Base-by-base conservation (phyloP, 2,888 invertebrate genomes). In the Thereva unica region DNA sequence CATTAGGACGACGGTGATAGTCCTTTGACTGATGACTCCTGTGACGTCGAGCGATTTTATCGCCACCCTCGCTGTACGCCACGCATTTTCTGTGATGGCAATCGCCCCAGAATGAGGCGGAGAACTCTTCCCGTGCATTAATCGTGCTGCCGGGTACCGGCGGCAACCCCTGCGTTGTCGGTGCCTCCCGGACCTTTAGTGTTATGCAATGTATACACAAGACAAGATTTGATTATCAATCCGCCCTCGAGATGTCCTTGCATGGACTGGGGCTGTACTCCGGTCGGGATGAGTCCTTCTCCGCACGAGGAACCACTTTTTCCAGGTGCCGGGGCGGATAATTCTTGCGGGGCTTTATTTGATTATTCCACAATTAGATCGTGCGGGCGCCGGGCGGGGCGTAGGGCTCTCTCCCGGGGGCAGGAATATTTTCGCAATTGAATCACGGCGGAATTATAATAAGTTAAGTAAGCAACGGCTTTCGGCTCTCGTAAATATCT, bases 321-420 rank as follows among this genome's bases (percentile, higher is more conserved):
- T 2, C 2, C 23, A 42, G 61, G 34, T 23, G 38, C 40, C 9
- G 38, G 12, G 61, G 41, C 34, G 49, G 50, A 9, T 61, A 50
- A 40, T 49, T 49, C 61, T 61, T 61, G 49, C 61, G 50, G 61
- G 61, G 50, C 61, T 66, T 68, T 66, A 68, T 68, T 68, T 68
- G 68, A 68, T 68, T 68, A 68, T 66, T 66, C 56, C 63, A 66
- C 68, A 68, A 68, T 68, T 68, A 68, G 68, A 68, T 68, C 66
- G 56, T 68, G 55, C 1, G 23, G 45, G 56, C 47, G 56, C 50
- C 56, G 56, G 67, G 49, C 23, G 56, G 42, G n/a, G 9, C 35
- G 42, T 47, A 44, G 10, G 42, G 12, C 53, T 10, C 57, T 45
- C 35, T 9, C 42, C 42, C 10, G 44, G 41, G 40, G 41, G 40